phyloP scores from a whole-genome alignment of 2,888 invertebrate species.

The Syritta pipiens region DNA sequence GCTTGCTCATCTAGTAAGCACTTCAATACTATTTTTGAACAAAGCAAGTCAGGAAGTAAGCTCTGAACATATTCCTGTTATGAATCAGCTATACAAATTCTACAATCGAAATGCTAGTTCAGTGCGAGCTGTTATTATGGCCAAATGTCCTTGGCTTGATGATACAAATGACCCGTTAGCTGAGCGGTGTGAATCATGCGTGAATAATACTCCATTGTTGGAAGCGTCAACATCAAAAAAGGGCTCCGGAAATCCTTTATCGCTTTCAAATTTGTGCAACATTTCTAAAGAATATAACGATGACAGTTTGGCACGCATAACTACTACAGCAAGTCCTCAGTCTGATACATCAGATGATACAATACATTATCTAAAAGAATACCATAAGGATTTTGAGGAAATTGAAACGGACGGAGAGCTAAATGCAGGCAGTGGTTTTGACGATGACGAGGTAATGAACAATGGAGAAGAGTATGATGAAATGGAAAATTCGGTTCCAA shows the following conservation, averaged over 20 bases:
- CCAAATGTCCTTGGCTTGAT: slow-evolving; percentile 82
- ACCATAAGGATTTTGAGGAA: slow-evolving; percentile 78
- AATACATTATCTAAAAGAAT: slow-evolving; percentile 84
- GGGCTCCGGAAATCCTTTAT: slow-evolving; percentile 75
- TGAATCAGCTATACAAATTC: slow-evolving; percentile 86
- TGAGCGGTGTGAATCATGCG: not conserved
- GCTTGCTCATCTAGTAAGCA: slow-evolving; percentile 87
- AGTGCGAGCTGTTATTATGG: slow-evolving; percentile 87
- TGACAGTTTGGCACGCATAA: slow-evolving; percentile 70
- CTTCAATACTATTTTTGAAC: slow-evolving; percentile 88
- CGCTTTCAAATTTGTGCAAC: slow-evolving; percentile 73
- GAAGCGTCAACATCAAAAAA: slow-evolving; percentile 37
- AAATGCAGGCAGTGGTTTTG: slow-evolving; percentile 64
- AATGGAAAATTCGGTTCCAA: slow-evolving; percentile 83
- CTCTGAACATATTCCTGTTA: slow-evolving; percentile 88
- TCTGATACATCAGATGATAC: slow-evolving; percentile 72
- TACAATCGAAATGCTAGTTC: slow-evolving; percentile 90
- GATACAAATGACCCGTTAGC: slow-evolving; percentile 75
- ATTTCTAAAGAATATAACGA: slow-evolving; percentile 65
- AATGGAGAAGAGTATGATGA: slow-evolving; percentile 80
- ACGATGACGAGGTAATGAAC: slow-evolving; percentile 73
- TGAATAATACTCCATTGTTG: not conserved
- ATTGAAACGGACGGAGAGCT: slow-evolving; percentile 66
- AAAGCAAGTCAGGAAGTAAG: slow-evolving; percentile 90
- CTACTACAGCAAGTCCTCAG: slow-evolving; percentile 37